phyloP scores from a whole-genome alignment of 2,888 invertebrate genomes.

The Apodemia hepburni region DNA sequence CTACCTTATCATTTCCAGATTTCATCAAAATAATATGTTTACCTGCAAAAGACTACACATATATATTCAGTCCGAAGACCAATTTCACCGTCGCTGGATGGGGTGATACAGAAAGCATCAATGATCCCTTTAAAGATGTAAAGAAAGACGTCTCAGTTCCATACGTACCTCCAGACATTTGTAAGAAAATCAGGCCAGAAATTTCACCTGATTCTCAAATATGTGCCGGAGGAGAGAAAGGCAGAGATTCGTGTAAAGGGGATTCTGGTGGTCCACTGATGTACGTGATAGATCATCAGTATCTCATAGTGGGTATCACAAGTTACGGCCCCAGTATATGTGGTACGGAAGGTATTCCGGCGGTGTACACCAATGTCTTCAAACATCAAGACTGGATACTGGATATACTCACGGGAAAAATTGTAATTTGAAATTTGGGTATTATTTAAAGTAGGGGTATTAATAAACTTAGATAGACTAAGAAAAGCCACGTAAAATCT shows the following conservation, averaged over 20 bases:
- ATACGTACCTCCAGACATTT: constrained; percentile 28
- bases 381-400: constrained; percentile 65
- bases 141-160: constrained; percentile 36
- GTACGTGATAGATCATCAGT: constrained; percentile 36
- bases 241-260: constrained; percentile 73
- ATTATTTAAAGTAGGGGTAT: no score
- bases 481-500: no score
- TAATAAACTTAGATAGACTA: no score
- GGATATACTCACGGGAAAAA: not conserved
- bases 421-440: not conserved
- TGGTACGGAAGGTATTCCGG: constrained; percentile 19
- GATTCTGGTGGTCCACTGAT: constrained; percentile 82
- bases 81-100: constrained; percentile 57
- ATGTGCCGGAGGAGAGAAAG: constrained; percentile 31
- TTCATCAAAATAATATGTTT: constrained; percentile 47
- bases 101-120: constrained; percentile 55
- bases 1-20: constrained; percentile 38
- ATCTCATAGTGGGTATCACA: constrained; percentile 17
- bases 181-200: constrained; percentile 19
- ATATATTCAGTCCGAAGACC: constrained; percentile 27
- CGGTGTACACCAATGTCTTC: constrained; percentile 44
- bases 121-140: constrained; percentile 36
- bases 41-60: constrained; percentile 35
- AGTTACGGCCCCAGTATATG: constrained; percentile 13
- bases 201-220: constrained; percentile 28